phyloP scores from a whole-genome alignment of 2,113 vertebrate genomes.

The Tichodroma muraria region DNA sequence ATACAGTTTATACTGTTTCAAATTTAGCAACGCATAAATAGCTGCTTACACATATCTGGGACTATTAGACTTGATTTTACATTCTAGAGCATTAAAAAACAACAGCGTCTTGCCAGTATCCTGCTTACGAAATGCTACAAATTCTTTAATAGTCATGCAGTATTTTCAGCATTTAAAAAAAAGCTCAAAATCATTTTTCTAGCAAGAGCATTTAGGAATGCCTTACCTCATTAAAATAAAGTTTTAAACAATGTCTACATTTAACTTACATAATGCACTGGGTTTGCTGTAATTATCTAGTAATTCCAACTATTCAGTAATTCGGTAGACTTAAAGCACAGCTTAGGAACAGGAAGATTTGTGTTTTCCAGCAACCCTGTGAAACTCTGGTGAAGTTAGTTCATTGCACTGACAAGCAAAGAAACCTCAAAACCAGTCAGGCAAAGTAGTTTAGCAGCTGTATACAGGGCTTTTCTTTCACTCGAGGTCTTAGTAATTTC shows the following conservation, averaged over 20 bases:
- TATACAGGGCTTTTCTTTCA: neutral
- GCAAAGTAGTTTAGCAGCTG: neutral
- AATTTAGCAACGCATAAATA: neutral
- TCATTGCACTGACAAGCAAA: neutral
- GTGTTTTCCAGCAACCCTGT: neutral
- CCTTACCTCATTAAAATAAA: neutral
- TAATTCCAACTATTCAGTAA: slow-evolving; percentile 34
- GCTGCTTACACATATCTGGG: neutral
- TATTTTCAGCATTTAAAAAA: neutral
- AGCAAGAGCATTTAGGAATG: neutral
- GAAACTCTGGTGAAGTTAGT: neutral
- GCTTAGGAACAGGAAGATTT: slow-evolving; percentile 6
- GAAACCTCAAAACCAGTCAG: neutral
- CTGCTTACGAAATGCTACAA: neutral
- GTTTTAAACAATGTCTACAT: slow-evolving; percentile 11
- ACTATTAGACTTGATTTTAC: neutral
- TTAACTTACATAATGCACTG: slow-evolving; percentile 17
- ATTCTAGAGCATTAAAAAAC: neutral
- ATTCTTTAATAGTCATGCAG: neutral
- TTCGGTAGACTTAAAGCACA: neutral
- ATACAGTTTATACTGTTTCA: neutral
- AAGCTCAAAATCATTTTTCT: neutral
- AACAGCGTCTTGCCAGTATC: neutral
- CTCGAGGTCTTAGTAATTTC: neutral
- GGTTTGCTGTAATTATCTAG: slow-evolving; percentile 12